A percentile compares a stretch with the other conserved stretches of the same genome.
Conservation (phyloP, 1,140 invertebrate species). For the Pentalonia nigronervosa region DNA sequence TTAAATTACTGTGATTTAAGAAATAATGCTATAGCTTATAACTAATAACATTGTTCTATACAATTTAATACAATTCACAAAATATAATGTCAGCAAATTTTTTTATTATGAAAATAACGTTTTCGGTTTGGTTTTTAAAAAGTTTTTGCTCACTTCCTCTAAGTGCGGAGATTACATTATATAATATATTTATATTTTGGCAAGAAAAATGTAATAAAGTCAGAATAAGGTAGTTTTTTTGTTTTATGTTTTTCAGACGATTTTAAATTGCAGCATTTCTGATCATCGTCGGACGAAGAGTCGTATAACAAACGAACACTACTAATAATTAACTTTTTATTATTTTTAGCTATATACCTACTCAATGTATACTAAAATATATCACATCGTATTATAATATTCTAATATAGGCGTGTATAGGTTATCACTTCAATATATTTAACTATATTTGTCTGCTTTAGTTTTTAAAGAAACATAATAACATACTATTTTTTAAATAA, state of each 20-base stretch:
- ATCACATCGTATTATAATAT: not conserved
- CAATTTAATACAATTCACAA: too few relatives aligned
- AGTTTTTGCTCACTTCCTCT: not conserved
- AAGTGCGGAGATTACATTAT: not conserved
- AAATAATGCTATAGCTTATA: too few relatives aligned
- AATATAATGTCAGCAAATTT: not conserved
- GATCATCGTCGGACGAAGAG: not conserved
- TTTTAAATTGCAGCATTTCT: not conserved
- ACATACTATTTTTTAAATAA: not conserved
- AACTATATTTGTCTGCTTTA: not conserved
- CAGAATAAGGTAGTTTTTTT: not conserved
- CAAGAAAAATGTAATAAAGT: not conserved
- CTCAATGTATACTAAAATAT: not conserved
- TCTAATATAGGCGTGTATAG: too few relatives aligned
- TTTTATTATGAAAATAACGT: not conserved
- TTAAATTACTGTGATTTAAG: too few relatives aligned
- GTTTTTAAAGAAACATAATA: not conserved
- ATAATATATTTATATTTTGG: not conserved
- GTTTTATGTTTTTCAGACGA: not conserved
- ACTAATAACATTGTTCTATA: too few relatives aligned
- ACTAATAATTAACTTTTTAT: not conserved
- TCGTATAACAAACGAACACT: not conserved
- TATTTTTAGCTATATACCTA: not conserved
- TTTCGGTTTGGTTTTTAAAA: not conserved
- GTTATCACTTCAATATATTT: not conserved